phyloP scores from a whole-genome alignment of 2,888 invertebrate genomes.

The Drosophila niveifrons region DNA sequence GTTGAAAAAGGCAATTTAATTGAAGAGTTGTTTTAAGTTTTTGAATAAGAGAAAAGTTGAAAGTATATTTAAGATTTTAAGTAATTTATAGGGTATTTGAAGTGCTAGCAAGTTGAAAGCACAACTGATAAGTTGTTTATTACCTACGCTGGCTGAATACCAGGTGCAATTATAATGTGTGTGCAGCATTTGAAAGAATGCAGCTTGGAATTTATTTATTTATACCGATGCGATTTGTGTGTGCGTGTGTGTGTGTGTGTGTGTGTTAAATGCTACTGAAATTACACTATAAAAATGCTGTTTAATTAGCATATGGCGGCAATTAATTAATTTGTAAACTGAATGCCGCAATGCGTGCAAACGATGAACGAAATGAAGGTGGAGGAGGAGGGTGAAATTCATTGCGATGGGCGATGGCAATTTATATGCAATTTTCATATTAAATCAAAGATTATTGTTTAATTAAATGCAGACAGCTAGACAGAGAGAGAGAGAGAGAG shows the following conservation, averaged over 20 bases:
- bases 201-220: conserved; percentile 50
- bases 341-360: conserved; percentile 35
- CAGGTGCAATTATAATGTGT: conserved; percentile 34
- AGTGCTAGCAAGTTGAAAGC: neutral
- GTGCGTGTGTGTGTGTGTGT: conserved; percentile 7
- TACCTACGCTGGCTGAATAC: conserved; percentile 19
- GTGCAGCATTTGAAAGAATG: conserved; percentile 45
- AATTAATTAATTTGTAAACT: conserved; percentile 78
- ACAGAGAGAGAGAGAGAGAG: neutral
- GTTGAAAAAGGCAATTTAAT: too few relatives aligned
- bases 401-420: neutral
- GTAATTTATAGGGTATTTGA: neutral
- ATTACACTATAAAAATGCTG: conserved; percentile 68
- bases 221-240: conserved; percentile 10
- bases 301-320: conserved; percentile 82
- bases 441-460: conserved; percentile 73
- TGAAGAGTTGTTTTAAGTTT: too few relatives aligned
- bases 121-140: conserved; percentile 17
- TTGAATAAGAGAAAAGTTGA: too few relatives aligned
- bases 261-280: conserved; percentile 33
- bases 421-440: conserved; percentile 56
- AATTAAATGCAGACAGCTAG: conserved; percentile 59
- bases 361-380: neutral
- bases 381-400: neutral
- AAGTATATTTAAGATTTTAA: too few relatives aligned